Percentiles rank a stretch among this genome's conserved stretches.
phyloP scores from a whole-genome alignment of 1,140 invertebrate genomes.

The Atopsyche davidsoni region DNA sequence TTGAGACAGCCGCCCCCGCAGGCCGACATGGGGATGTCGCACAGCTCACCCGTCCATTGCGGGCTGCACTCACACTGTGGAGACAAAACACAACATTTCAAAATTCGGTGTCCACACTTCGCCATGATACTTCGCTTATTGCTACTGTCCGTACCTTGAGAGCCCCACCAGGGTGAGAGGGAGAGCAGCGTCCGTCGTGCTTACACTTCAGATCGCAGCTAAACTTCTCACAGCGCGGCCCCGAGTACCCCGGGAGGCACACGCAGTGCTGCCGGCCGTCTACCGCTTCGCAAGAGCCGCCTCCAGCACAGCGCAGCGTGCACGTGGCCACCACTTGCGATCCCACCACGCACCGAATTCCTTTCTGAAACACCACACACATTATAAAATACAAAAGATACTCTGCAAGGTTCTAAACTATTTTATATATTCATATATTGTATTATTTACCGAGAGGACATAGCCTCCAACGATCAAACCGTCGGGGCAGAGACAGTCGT shows the following conservation, averaged over 20 bases:
- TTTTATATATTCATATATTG: no score
- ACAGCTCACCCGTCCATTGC: constrained; percentile 59
- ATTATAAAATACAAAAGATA: no score
- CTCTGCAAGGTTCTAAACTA: no score
- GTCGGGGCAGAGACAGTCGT: constrained; percentile 63
- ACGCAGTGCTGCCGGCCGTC: constrained; percentile 47
- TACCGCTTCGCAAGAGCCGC: constrained; percentile 52
- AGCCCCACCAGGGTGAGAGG: neutral
- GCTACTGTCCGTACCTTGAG: neutral
- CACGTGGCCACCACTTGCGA: constrained; percentile 36
- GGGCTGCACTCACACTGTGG: constrained; percentile 51
- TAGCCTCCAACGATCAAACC: constrained; percentile 42
- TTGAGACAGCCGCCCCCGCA: constrained; percentile 51
- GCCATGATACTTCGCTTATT: neutral
- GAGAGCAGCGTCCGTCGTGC: constrained; percentile 57
- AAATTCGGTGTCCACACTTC: neutral
- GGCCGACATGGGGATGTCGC: constrained; percentile 51
- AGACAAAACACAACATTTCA: neutral
- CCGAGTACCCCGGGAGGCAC: constrained; percentile 56
- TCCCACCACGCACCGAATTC: constrained; percentile 14
- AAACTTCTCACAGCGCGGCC: constrained; percentile 57
- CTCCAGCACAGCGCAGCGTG: constrained; percentile 39
- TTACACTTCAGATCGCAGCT: constrained; percentile 57
- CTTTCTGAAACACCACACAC: no score
- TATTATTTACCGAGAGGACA: constrained; percentile 33